Evolutionary conservation across 2,797 vertebrate species (phyloP).

Genomic region (Sciurus vulgaris): DNA sequence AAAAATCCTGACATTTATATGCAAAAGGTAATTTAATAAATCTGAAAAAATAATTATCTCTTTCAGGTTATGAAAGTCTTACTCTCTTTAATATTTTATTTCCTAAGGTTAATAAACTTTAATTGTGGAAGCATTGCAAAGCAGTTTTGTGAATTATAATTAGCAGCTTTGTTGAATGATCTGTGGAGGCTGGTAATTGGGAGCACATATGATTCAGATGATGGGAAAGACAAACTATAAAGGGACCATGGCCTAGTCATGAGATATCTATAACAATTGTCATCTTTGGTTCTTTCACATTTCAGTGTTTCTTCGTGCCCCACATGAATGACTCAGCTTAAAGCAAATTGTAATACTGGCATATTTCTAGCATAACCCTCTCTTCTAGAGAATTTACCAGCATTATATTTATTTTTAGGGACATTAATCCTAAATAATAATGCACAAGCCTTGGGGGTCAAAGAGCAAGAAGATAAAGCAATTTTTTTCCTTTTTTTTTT

Average conservation of each 20-base stretch:
- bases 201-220: background rate
- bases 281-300: background rate
- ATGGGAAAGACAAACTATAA: background rate
- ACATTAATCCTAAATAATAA: background rate
- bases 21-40: background rate
- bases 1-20: background rate
- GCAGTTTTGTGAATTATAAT: background rate
- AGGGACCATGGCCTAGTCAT: background rate
- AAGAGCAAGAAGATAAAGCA: background rate
- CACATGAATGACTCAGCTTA: background rate
- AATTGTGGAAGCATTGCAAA: background rate
- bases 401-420: background rate
- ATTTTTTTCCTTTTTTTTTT: background rate
- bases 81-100: slow-evolving; percentile 18
- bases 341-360: background rate
- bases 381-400: background rate
- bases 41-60: background rate
- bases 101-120: background rate
- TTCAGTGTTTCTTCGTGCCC: background rate
- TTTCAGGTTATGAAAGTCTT: background rate
- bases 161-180: background rate
- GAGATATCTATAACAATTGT: background rate
- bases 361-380: background rate
- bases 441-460: background rate
- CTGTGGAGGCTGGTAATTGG: background rate